phyloP scores from a whole-genome alignment of 2,888 invertebrate species.

The Eumacrocentrus americanus region DNA sequence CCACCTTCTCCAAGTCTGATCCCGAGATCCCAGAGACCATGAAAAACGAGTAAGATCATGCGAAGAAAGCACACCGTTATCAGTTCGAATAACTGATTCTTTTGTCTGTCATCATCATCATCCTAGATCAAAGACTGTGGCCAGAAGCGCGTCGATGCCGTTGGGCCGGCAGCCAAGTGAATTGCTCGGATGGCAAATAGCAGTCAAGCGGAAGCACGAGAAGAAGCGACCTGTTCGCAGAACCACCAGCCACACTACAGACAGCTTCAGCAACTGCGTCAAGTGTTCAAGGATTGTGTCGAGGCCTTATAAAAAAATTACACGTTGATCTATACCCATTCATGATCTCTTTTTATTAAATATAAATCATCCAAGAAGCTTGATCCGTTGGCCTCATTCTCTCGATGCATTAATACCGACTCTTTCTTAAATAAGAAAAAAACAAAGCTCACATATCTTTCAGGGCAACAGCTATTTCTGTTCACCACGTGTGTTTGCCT shows the following conservation, averaged over 20 bases:
- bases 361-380: neutral
- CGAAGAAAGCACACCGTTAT: too few relatives aligned
- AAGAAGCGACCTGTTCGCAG: conserved; percentile 32
- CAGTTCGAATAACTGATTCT: conserved; percentile 12
- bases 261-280: conserved; percentile 36
- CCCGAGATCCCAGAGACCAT: conserved; percentile 29
- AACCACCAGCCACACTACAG: conserved; percentile 34
- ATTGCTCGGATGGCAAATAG: conserved; percentile 20
- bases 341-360: neutral
- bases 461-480: neutral
- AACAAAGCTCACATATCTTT: neutral
- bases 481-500: neutral
- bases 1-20: conserved; percentile 36
- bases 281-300: conserved; percentile 35
- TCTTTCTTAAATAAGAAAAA: neutral
- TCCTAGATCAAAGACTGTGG: conserved; percentile 17
- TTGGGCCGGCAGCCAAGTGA: conserved; percentile 29
- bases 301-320: conserved; percentile 25
- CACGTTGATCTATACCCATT: neutral
- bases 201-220: conserved; percentile 24
- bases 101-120: conserved; percentile 26
- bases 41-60: too few relatives aligned
- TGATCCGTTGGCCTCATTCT: neutral
- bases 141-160: conserved; percentile 36
- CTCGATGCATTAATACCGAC: too few relatives aligned